Conservation (phyloP, 2,797 vertebrate genomes). For the Phaenicophaeus curvirostris region DNA sequence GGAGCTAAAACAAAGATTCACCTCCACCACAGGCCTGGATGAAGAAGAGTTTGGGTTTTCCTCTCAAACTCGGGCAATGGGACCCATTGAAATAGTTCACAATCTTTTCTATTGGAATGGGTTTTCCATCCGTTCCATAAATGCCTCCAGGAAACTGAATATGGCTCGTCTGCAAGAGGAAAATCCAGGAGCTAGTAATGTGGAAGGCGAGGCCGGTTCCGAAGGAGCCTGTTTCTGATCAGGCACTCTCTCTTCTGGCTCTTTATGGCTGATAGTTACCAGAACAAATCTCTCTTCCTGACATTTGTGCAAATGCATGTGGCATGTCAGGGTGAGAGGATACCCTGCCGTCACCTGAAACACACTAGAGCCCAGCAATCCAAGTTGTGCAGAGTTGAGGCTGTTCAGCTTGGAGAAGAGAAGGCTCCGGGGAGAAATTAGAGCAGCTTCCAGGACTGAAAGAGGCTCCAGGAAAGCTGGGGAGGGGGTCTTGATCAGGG, state of each 20-base stretch:
- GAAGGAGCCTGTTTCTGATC: rapidly evolving
- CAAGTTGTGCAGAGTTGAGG: no score
- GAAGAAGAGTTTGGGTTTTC: constrained; percentile 97
- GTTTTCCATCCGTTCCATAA: constrained; percentile 86
- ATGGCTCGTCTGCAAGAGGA: constrained; percentile 84
- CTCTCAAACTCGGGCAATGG: constrained; percentile 86
- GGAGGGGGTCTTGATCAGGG: no score
- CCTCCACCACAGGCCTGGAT: constrained; percentile 98
- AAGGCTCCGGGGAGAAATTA: no score
- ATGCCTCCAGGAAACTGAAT: constrained; percentile 90
- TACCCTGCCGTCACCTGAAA: not conserved
- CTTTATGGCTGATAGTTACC: not conserved
- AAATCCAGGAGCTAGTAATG: constrained; percentile 17
- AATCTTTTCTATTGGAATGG: constrained; percentile 85
- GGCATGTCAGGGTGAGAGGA: rapidly evolving
- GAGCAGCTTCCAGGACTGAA: no score
- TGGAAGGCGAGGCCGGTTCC: rapidly evolving
- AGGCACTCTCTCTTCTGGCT: not conserved
- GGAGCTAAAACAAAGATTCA: constrained; percentile 49
- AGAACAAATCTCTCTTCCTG: not conserved
- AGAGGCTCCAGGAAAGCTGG: no score
- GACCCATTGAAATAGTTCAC: constrained; percentile 89
- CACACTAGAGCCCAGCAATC: not conserved
- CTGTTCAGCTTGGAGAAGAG: no score
- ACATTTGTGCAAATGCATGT: rapidly evolving